Evolutionary conservation across 2,113 vertebrate genomes (phyloP).

Genomic region (Polypterus senegalus): DNA sequence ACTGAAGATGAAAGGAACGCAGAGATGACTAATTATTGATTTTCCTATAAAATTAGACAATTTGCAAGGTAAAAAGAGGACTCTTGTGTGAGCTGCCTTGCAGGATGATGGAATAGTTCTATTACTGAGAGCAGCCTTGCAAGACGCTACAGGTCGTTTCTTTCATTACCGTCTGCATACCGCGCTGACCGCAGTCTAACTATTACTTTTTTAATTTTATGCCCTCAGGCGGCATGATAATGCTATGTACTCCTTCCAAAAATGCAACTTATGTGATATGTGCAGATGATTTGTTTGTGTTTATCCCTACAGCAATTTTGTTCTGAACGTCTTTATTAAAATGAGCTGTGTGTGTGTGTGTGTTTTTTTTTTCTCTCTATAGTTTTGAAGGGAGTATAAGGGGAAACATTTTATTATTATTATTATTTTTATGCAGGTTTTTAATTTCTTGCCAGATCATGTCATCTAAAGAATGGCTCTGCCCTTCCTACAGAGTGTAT

Average conservation of each 20-base stretch:
- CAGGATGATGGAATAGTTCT: slow-evolving; percentile 40
- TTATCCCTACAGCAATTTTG: slow-evolving; percentile 43
- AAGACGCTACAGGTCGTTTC: slow-evolving; percentile 59
- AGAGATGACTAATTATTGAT: background rate
- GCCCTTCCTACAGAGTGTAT: no score
- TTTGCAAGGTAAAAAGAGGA: background rate
- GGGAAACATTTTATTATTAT: no score
- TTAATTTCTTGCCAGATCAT: no score
- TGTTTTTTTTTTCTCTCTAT: no score
- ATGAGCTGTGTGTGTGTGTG: slow-evolving; percentile 4
- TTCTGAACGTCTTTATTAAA: slow-evolving; percentile 12
- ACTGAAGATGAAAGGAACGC: background rate
- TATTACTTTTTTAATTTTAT: slow-evolving; percentile 55
- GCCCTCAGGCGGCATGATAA: slow-evolving; percentile 48
- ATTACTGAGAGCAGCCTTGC: slow-evolving; percentile 54
- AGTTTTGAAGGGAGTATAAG: no score
- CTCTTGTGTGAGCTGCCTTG: slow-evolving; percentile 17
- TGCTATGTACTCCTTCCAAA: slow-evolving; percentile 51
- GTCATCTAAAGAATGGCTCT: no score
- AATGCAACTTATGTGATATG: slow-evolving; percentile 34
- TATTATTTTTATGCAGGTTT: no score
- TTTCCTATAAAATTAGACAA: background rate
- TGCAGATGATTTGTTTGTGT: slow-evolving; percentile 48
- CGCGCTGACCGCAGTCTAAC: slow-evolving; percentile 63
- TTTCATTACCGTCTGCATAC: slow-evolving; percentile 60